Evolutionary conservation across 2,797 vertebrate genomes (phyloP).

Genomic region (Cirrhinus molitorella): DNA sequence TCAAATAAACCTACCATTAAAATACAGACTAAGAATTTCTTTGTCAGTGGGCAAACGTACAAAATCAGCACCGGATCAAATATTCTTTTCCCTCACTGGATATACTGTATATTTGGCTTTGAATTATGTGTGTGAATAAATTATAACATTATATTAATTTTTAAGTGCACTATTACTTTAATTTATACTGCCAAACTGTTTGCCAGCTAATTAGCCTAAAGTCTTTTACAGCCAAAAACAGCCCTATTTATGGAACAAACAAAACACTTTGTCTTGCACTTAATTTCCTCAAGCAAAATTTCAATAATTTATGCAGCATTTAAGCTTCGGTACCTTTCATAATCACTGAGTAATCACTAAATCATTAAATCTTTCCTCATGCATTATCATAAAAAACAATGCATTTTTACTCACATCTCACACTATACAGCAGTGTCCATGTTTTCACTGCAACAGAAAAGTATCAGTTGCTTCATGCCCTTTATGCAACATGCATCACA

Average conservation of each 20-base stretch:
- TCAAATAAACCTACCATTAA: no score
- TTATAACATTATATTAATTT: not conserved
- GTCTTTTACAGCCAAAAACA: not conserved
- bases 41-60: no score
- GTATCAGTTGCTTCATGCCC: not conserved
- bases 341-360: not conserved
- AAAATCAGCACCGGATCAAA: no score
- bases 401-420: not conserved
- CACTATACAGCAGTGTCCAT: not conserved
- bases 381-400: not conserved
- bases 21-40: no score
- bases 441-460: not conserved
- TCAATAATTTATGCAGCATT: conserved; percentile 16
- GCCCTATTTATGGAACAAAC: not conserved
- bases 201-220: not conserved
- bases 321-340: conserved; percentile 10
- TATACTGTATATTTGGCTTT: not conserved
- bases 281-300: conserved; percentile 27
- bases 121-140: not conserved
- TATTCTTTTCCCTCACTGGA: no score
- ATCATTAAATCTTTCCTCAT: not conserved
- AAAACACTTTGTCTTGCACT: not conserved
- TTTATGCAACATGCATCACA: not conserved
- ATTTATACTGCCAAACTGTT: not conserved
- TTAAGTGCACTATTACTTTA: not conserved